Percentiles rank a stretch among this genome's conserved stretches.
These are phyloP conservation scores for Porites rus DNA, from an alignment of 92 coral and sea anemone species.

Conservation along the genomic window DNA sequence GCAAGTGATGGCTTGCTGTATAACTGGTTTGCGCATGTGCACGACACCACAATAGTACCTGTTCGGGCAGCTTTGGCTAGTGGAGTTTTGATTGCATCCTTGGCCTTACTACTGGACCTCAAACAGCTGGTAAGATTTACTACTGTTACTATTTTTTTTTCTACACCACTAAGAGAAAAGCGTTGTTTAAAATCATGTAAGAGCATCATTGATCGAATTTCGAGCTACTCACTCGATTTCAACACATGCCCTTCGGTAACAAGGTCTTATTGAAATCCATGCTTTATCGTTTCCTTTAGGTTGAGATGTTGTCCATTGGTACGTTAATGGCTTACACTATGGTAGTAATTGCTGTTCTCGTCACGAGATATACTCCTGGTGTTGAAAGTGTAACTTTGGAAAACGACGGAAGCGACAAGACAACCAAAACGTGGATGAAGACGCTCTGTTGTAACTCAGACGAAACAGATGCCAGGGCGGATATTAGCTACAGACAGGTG, in stretches of 20 bases:
- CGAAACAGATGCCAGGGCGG: conserved; percentile 3
- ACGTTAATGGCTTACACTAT: conserved; percentile 89
- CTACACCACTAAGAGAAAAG: neutral
- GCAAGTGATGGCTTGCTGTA: conserved; percentile 81
- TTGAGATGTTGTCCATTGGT: conserved; percentile 86
- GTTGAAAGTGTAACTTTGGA: conserved; percentile 56
- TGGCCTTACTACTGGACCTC: conserved; percentile 69
- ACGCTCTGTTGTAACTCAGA: conserved; percentile 55
- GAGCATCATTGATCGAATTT: no score
- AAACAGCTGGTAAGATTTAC: conserved; percentile 55
- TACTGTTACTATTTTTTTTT: neutral
- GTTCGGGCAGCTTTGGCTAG: conserved; percentile 66
- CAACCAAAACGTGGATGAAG: conserved; percentile 67
- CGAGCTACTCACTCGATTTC: no score
- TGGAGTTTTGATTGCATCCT: conserved; percentile 52
- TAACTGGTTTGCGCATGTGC: conserved; percentile 63
- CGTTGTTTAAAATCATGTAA: no score
- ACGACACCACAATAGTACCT: conserved; percentile 74
- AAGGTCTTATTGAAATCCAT: neutral
- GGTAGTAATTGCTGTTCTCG: conserved; percentile 84
- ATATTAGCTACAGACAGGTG: conserved; percentile 31
- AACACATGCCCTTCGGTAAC: no score
- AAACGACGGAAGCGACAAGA: conserved; percentile 40
- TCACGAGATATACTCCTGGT: conserved; percentile 86
- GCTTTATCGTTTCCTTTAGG: conserved; percentile 11